Percentiles rank a stretch among this genome's conserved stretches.
Conservation (phyloP, 2,113 vertebrate genomes). For the Limanda limanda region DNA sequence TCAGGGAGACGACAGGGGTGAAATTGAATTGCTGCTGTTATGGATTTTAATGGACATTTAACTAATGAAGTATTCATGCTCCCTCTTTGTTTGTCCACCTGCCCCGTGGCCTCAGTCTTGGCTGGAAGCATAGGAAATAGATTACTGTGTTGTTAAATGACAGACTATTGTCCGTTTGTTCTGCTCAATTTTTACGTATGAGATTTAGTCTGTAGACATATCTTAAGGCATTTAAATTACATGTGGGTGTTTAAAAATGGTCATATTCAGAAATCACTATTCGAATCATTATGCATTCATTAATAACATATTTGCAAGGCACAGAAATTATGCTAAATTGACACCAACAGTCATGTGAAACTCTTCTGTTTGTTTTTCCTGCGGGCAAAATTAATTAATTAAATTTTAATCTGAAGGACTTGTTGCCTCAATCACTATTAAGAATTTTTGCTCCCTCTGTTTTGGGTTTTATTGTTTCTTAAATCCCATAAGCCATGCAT, state of each 20-base stretch:
- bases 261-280: neutral
- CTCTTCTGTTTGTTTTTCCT: too few relatives aligned
- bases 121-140: neutral
- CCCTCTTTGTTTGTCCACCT: slow-evolving; percentile 1
- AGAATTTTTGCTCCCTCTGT: too few relatives aligned
- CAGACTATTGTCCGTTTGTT: too few relatives aligned
- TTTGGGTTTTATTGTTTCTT: too few relatives aligned
- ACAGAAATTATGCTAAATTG: neutral
- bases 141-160: neutral
- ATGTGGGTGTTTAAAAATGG: neutral
- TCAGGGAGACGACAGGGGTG: neutral
- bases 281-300: neutral
- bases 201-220: neutral
- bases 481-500: too few relatives aligned
- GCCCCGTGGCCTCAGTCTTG: slow-evolving; percentile 1
- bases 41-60: slow-evolving; percentile 26
- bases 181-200: neutral
- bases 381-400: too few relatives aligned
- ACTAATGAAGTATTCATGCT: slow-evolving; percentile 23
- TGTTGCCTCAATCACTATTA: too few relatives aligned
- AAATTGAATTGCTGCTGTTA: slow-evolving; percentile 5
- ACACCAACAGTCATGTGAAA: too few relatives aligned
- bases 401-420: too few relatives aligned
- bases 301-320: neutral
- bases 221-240: neutral